These are phyloP conservation scores for Rostratula benghalensis DNA, from an alignment of 2,113 vertebrate genomes.

Conservation along the genomic window DNA sequence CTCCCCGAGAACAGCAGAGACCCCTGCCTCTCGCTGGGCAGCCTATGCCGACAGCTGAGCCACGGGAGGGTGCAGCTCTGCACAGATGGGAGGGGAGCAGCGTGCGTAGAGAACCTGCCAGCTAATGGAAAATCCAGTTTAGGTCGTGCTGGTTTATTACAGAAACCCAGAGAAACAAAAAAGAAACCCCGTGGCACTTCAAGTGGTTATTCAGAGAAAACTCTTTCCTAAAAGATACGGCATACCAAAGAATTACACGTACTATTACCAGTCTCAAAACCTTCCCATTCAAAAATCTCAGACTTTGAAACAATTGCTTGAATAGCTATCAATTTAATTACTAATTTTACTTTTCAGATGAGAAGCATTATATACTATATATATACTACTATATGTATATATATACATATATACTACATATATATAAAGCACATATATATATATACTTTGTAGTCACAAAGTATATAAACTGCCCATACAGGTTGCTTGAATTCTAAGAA, in stretches of 20 bases:
- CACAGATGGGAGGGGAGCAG: constrained; percentile 4
- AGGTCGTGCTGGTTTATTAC: background rate
- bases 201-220: background rate
- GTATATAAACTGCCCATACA: background rate
- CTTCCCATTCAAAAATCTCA: background rate
- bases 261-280: background rate
- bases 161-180: background rate
- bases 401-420: no score
- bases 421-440: no score
- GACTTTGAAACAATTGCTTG: background rate
- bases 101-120: background rate
- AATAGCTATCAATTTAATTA: background rate
- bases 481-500: background rate
- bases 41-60: constrained; percentile 54
- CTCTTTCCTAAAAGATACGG: background rate
- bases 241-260: background rate
- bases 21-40: background rate
- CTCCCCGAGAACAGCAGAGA: constrained; percentile 38
- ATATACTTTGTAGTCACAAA: background rate
- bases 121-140: background rate
- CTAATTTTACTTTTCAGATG: background rate
- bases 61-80: background rate
- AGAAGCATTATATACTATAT: no score
- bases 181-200: background rate
- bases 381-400: no score